Percentiles rank a stretch among this genome's conserved stretches.
These are phyloP conservation scores for Polyploca ridens DNA, from an alignment of 2,888 invertebrate species.

Conservation along the genomic window DNA sequence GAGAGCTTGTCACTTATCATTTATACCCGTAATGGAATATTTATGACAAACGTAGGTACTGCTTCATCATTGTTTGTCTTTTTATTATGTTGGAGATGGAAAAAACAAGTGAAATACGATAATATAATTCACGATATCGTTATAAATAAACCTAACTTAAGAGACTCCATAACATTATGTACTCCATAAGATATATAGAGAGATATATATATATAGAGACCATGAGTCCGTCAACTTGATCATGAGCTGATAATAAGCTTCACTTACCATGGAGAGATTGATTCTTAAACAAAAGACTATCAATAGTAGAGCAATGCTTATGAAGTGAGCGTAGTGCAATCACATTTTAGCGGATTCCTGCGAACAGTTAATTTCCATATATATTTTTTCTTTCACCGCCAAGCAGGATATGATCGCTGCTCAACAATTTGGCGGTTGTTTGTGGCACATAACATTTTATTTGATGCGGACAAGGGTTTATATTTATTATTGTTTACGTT, in stretches of 20 bases:
- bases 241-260: neutral
- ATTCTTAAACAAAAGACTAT: too few relatives aligned
- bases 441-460: slow-evolving; percentile 60
- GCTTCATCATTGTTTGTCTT: neutral
- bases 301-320: neutral
- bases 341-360: too few relatives aligned
- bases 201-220: neutral
- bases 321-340: neutral
- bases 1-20: slow-evolving; percentile 53
- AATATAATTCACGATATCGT: too few relatives aligned
- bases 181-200: too few relatives aligned
- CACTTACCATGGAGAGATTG: too few relatives aligned
- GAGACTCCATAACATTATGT: too few relatives aligned
- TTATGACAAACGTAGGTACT: neutral
- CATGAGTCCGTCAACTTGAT: neutral
- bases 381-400: neutral
- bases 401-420: slow-evolving; percentile 15
- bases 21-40: slow-evolving; percentile 35
- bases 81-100: neutral
- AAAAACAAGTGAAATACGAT: too few relatives aligned
- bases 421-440: slow-evolving; percentile 49
- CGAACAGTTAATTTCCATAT: neutral
- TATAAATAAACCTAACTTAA: too few relatives aligned
- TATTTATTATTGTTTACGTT: slow-evolving; percentile 69
- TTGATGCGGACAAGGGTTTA: slow-evolving; percentile 58